Conservation (phyloP, 1,140 invertebrate species). For the roundworm (Caenorhabditis elegans) region DNA sequence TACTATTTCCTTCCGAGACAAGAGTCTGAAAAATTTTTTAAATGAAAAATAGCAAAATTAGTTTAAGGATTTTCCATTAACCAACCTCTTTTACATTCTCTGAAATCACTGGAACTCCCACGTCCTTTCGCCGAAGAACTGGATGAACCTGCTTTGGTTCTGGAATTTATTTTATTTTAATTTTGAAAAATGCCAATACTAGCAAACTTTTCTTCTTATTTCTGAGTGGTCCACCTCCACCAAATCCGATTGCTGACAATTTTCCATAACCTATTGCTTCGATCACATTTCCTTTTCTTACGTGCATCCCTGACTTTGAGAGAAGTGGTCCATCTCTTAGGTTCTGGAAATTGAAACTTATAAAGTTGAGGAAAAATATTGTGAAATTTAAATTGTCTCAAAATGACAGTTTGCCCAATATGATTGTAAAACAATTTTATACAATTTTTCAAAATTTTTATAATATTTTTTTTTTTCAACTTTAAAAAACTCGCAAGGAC, state of each 20-base stretch:
- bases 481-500: too few relatives aligned
- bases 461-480: not conserved
- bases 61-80: too few relatives aligned
- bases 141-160: not conserved
- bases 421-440: not conserved
- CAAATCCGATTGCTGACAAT: not conserved
- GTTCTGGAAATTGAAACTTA: not conserved
- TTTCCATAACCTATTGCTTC: not conserved
- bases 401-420: too few relatives aligned
- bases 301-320: not conserved
- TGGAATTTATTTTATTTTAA: not conserved
- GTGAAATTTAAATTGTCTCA: too few relatives aligned
- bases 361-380: too few relatives aligned
- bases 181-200: not conserved
- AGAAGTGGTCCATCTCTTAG: conserved; percentile 31
- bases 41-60: too few relatives aligned
- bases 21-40: not conserved
- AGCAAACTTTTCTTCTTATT: not conserved
- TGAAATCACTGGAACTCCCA: not conserved
- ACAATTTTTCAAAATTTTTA: not conserved
- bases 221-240: too few relatives aligned
- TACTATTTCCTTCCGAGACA: not conserved
- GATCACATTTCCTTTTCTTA: not conserved
- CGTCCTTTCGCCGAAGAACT: not conserved
- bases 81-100: not conserved